Evolutionary conservation across 2,888 invertebrate species (phyloP), one percentile per base, ranked within the genome.

Genomic region (Notocelia uddmanniana): DNA sequence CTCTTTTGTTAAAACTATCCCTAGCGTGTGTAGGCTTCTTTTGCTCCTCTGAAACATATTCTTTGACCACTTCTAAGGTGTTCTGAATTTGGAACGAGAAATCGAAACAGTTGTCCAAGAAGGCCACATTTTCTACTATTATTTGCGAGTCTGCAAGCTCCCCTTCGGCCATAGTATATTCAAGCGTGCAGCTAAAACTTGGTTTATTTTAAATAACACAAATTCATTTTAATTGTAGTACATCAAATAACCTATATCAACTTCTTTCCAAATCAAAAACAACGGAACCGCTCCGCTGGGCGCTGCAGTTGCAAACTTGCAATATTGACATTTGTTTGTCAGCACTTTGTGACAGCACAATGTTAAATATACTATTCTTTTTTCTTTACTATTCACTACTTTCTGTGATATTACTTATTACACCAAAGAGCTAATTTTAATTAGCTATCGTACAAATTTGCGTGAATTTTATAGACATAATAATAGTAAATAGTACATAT

Each of bases 21-120:
- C 74, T 76, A 23, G 19, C 73, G 66, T 78, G 77, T 52, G 19
- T 9, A 8, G 60, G 59, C 54, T 77, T 75, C 59, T 78, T 76
- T 34, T 80, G 73, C 72, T 82, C 81, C 74, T 88, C 86, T 18
- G 82, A 74, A 57, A 83, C 76, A 78, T 88, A 88, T 73, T 90
- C 85, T 79, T 87, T 92, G 1, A 91, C 83, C 74, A 84, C 80
- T 76, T 80, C 75, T 71, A 92, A 73, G 37, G 93, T 88, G 80
- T 78, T 84, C 79, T 91, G 89, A 74, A 92, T 77, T 57, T 76
- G 77, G 76, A 93, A 92, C 10, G 92, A 88, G 77, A 86, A 88
- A 79, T 92, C 91, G 73, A 93, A 93, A 76, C 86, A 91, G 73
- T 87, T 84, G 70, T 91, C 90, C 74, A 93, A 78, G 80, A 93